A percentile compares a stretch with the other conserved stretches of the same genome.
Conservation (phyloP, 2,888 invertebrate genomes). For the Melieria omissa region DNA sequence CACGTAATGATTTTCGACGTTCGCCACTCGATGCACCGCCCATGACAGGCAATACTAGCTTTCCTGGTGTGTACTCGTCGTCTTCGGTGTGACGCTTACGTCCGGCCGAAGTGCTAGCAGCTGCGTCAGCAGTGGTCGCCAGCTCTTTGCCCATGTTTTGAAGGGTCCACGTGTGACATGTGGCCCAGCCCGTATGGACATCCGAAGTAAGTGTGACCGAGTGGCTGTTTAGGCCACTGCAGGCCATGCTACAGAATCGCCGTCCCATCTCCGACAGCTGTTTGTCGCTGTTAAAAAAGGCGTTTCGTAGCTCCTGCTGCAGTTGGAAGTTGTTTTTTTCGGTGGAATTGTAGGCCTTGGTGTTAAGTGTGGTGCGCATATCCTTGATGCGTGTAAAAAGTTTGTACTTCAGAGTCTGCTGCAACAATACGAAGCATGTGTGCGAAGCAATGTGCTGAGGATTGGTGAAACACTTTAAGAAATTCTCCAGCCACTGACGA, state of each 20-base stretch:
- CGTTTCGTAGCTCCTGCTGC: slow-evolving; percentile 47
- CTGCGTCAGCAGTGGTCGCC: slow-evolving; percentile 1
- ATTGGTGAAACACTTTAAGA: slow-evolving; percentile 50
- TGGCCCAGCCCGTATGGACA: slow-evolving; percentile 45
- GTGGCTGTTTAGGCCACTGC: slow-evolving; percentile 44
- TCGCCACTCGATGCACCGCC: slow-evolving; percentile 42
- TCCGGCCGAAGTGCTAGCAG: slow-evolving; percentile 13
- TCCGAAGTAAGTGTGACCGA: slow-evolving; percentile 49
- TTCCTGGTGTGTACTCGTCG: slow-evolving; percentile 38
- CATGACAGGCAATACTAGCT: slow-evolving; percentile 18
- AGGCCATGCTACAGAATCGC: slow-evolving; percentile 50
- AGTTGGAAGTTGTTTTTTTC: slow-evolving; percentile 45
- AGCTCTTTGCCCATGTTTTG: slow-evolving; percentile 15
- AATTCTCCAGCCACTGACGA: slow-evolving; percentile 52
- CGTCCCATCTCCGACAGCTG: slow-evolving; percentile 47
- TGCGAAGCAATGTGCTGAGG: slow-evolving; percentile 50
- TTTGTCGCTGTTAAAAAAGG: slow-evolving; percentile 42
- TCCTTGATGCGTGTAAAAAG: slow-evolving; percentile 49
- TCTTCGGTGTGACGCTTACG: slow-evolving; percentile 34
- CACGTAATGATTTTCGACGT: slow-evolving; percentile 50
- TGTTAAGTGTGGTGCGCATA: slow-evolving; percentile 46
- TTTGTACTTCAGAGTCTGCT: slow-evolving; percentile 50
- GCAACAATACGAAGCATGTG: slow-evolving; percentile 49
- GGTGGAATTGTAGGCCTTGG: slow-evolving; percentile 36
- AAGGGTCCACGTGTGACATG: slow-evolving; percentile 41